Evolutionary conservation across 2,888 invertebrate species (phyloP), one percentile per base, ranked within the genome.

Genomic region (Tridacna gigas): DNA sequence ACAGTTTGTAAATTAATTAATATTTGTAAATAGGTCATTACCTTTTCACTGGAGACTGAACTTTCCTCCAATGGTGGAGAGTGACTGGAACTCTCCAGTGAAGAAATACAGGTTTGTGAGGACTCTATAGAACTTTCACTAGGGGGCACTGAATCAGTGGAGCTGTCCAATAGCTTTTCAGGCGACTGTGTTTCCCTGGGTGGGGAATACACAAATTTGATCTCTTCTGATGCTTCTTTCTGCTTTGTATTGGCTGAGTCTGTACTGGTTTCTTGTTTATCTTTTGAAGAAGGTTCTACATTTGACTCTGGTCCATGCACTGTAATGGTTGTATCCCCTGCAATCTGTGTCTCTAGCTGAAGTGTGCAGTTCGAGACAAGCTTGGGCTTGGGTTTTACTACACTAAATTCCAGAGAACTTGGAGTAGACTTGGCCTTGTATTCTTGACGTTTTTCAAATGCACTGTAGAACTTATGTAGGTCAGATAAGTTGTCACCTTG

Each of bases 371-470:
- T 63, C 0, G 63, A 63, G 63, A 26, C n/a, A 13, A 71, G 56
- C 26, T 71, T 71, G 25, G 71, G 45, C 26, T 81, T 88, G 5
- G 90, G 89, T 60, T 86, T 89, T 26, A 78, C 84, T n/a, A 89
- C 87, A 25, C 83, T 85, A 77, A 89, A 89, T 48, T 91, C 91
- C 48, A 91, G 77, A 9, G 89, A 86, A 11, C 86, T 84, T 0
- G 91, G 92, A 4, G 87, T 89, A 7, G 90, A 89, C 66, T 91
- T 92, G 25, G 90, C 86, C 28, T 89, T 89, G 82, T 83, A 90
- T 60, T 90, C 91, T 66, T 90, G 90, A 22, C 89, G 74, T 78
- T 90, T 91, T 47, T 86, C 88, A 61, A 88, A 82, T 22, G 86
- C 88, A 63, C 80, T 85, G 13, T 82, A 79, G 28, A 81, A 75